These are phyloP conservation scores for Listronotus bonariensis DNA, from an alignment of 1,140 invertebrate genomes.

Conservation along the genomic window DNA sequence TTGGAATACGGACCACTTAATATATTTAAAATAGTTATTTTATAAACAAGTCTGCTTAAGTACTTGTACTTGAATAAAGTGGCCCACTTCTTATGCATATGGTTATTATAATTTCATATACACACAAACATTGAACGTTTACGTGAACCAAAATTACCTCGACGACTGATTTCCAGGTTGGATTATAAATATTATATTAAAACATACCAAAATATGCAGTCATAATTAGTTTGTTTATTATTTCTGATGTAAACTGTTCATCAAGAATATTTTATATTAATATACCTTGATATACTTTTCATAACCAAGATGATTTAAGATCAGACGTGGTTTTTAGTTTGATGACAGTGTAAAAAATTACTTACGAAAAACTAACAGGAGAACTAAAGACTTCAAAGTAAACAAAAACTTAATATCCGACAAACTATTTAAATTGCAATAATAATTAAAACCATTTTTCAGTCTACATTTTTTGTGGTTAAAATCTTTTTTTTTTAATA, in stretches of 20 bases:
- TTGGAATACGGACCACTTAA: constrained; percentile 44
- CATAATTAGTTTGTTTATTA: constrained; percentile 39
- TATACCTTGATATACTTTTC: constrained; percentile 19
- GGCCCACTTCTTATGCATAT: constrained; percentile 50
- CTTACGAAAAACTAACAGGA: too few species aligned
- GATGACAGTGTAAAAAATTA: too few species aligned
- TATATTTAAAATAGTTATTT: constrained; percentile 52
- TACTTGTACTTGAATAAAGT: constrained; percentile 51
- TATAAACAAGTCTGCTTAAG: constrained; percentile 52
- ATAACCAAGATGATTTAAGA: constrained; percentile 24
- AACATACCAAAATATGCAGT: constrained; percentile 38
- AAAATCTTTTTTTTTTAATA: too few species aligned
- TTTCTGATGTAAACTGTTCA: constrained; percentile 39
- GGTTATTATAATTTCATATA: constrained; percentile 52
- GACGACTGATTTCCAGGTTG: constrained; percentile 33
- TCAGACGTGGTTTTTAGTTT: too few species aligned
- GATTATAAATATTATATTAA: constrained; percentile 40
- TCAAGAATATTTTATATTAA: constrained; percentile 26
- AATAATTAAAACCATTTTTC: too few species aligned
- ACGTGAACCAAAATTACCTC: constrained; percentile 34
- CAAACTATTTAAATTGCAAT: too few species aligned
- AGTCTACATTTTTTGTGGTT: too few species aligned
- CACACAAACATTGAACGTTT: constrained; percentile 39
- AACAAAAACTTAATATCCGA: too few species aligned
- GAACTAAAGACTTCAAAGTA: too few species aligned